phyloP scores from a whole-genome alignment of 1,140 invertebrate species.

The Mercenaria mercenaria region DNA sequence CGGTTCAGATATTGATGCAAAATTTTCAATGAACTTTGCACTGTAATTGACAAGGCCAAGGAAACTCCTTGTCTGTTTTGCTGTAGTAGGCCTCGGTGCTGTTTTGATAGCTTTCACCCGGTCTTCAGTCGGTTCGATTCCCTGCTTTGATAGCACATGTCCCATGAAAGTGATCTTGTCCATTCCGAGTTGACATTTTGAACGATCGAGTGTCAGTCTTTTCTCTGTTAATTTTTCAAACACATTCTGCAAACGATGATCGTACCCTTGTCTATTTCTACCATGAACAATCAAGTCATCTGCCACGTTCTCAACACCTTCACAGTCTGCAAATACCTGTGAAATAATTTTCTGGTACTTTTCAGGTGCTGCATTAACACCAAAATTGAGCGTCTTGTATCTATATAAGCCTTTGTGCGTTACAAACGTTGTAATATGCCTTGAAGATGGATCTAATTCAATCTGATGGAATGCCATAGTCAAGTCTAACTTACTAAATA shows the following conservation, averaged over 20 bases:
- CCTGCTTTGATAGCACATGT: conserved; percentile 35
- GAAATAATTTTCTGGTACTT: conserved; percentile 48
- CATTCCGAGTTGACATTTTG: conserved; percentile 57
- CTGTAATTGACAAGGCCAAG: conserved; percentile 60
- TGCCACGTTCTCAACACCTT: conserved; percentile 35
- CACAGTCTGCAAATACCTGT: conserved; percentile 42
- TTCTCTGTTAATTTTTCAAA: background rate
- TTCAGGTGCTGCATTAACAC: conserved; percentile 34
- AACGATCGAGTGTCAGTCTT: conserved; percentile 51
- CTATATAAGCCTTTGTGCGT: conserved; percentile 67
- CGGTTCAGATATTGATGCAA: conserved; percentile 31
- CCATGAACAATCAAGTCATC: conserved; percentile 56
- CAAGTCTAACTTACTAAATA: conserved; percentile 76
- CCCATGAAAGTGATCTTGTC: conserved; percentile 56
- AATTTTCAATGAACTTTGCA: conserved; percentile 41
- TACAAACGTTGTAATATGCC: conserved; percentile 73
- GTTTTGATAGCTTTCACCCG: conserved; percentile 20
- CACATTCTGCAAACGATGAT: background rate
- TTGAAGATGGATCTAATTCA: conserved; percentile 69
- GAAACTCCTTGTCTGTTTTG: conserved; percentile 48
- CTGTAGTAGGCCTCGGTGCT: background rate
- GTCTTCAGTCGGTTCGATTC: conserved; percentile 33
- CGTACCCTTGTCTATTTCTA: background rate
- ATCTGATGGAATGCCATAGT: conserved; percentile 76
- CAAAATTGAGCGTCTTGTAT: conserved; percentile 71